Conservation (phyloP, 2,888 invertebrate species). For the Elmis aenea region DNA sequence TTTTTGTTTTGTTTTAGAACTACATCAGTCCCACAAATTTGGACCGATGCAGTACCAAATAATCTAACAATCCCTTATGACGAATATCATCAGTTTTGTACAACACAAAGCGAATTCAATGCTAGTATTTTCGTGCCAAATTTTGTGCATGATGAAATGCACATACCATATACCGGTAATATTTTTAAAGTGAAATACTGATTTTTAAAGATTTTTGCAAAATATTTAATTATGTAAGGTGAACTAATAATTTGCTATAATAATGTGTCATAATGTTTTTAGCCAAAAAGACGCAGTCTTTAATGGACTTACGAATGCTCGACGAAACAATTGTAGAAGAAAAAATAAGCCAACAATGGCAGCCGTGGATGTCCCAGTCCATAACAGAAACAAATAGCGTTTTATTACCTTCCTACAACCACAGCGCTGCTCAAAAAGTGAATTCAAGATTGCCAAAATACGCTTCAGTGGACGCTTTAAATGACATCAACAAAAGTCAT, state of each 20-base stretch:
- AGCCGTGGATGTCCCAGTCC: slow-evolving; percentile 34
- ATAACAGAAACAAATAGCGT: slow-evolving; percentile 32
- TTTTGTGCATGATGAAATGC: slow-evolving; percentile 21
- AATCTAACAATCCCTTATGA: slow-evolving; percentile 38
- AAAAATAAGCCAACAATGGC: slow-evolving; percentile 28
- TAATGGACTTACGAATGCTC: slow-evolving; percentile 42
- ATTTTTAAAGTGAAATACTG: no score
- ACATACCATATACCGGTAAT: slow-evolving; percentile 24
- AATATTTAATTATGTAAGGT: no score
- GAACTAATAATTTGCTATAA: no score
- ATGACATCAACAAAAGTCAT: slow-evolving; percentile 31
- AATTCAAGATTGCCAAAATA: slow-evolving; percentile 33
- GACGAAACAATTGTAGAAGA: slow-evolving; percentile 27
- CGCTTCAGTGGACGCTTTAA: slow-evolving; percentile 42
- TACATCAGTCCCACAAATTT: slow-evolving; percentile 38
- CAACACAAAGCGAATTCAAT: slow-evolving; percentile 46
- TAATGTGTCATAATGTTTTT: slow-evolving; percentile 20
- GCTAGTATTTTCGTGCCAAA: slow-evolving; percentile 43
- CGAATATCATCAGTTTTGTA: slow-evolving; percentile 40
- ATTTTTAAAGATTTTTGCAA: no score
- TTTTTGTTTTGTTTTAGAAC: no score
- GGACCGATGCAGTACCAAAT: slow-evolving; percentile 36
- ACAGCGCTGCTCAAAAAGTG: slow-evolving; percentile 22
- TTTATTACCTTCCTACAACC: slow-evolving; percentile 31
- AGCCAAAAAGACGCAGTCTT: slow-evolving; percentile 44